These are phyloP conservation scores for Meandrina meandrites DNA, from an alignment of 92 coral and sea anemone species.

Conservation along the genomic window DNA sequence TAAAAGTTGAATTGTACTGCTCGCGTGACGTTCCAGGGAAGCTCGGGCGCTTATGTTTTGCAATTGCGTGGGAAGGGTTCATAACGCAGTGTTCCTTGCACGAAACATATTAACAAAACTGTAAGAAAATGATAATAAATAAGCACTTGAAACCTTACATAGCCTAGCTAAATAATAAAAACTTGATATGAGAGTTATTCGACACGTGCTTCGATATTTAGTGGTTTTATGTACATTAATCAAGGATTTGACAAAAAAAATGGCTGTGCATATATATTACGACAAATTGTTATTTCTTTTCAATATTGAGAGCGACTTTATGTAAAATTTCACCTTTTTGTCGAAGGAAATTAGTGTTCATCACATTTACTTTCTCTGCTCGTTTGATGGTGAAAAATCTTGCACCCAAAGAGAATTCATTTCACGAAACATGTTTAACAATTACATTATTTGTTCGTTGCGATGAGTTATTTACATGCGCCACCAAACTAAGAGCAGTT, in stretches of 20 bases:
- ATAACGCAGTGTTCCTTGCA: background rate
- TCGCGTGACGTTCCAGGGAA: background rate
- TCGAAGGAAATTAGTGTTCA: background rate
- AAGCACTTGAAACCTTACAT: background rate
- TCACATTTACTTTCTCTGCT: background rate
- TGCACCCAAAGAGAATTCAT: background rate
- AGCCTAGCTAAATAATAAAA: background rate
- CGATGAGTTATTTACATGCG: background rate
- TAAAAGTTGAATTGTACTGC: background rate
- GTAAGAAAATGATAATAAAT: background rate
- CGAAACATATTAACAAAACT: background rate
- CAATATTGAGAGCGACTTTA: background rate
- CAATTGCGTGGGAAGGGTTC: background rate
- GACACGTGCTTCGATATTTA: background rate
- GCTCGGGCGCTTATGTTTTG: background rate
- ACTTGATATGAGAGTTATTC: background rate
- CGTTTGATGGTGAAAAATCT: background rate
- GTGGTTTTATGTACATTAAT: background rate
- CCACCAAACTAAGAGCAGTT: background rate
- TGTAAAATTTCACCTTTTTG: background rate
- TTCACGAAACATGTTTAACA: background rate
- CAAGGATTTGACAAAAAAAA: background rate
- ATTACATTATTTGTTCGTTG: background rate
- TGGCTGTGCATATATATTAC: background rate
- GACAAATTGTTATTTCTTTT: background rate